A percentile compares a stretch with the other conserved stretches of the same genome.
Evolutionary conservation across 2,797 vertebrate species (phyloP).

Genomic region (Anas georgica): DNA sequence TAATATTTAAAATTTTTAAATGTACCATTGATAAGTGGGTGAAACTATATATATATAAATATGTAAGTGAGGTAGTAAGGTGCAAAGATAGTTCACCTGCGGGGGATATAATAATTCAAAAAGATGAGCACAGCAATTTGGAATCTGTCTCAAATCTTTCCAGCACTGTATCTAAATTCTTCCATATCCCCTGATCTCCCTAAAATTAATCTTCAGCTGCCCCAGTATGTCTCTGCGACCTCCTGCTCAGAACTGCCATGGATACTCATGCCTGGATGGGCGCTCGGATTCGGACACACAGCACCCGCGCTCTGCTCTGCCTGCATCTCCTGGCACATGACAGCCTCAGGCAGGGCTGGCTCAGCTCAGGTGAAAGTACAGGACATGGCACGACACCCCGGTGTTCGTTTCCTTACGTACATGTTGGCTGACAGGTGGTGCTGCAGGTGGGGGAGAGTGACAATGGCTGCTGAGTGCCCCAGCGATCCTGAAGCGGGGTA

Average conservation of each 20-base stretch:
- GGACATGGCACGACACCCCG: accelerated
- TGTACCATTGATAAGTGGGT: background rate
- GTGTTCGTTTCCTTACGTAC: constrained; percentile 62
- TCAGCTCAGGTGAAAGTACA: background rate
- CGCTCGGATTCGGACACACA: accelerated
- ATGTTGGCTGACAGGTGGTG: constrained; percentile 75
- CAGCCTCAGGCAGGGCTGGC: background rate
- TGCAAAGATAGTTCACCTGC: background rate
- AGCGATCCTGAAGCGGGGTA: constrained; percentile 53
- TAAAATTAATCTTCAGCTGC: background rate
- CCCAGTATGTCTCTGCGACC: background rate
- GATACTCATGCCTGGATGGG: accelerated
- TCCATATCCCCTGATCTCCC: background rate
- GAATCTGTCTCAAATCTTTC: background rate
- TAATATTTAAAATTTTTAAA: background rate
- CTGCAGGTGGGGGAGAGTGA: constrained; percentile 76
- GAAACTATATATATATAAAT: background rate
- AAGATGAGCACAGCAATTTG: background rate
- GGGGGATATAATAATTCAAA: background rate
- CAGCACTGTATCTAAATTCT: background rate
- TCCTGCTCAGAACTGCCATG: background rate
- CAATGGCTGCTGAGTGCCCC: constrained; percentile 65
- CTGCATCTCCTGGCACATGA: accelerated
- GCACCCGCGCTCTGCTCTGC: background rate
- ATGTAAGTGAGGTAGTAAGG: background rate